Conservation (phyloP, 2,113 vertebrate genomes). For the Orycteropus afer region DNA sequence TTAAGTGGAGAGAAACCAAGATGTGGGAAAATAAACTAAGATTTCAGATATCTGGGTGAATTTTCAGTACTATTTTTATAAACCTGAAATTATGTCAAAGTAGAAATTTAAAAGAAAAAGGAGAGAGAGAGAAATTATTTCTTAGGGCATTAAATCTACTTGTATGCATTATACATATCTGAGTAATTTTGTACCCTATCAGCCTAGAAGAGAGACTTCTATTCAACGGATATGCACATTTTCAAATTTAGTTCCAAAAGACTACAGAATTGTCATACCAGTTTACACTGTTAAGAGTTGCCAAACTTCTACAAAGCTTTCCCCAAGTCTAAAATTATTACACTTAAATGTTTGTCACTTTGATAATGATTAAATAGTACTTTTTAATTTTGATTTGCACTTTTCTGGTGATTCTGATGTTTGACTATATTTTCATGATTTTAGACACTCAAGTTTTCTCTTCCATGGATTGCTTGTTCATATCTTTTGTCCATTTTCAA, state of each 20-base stretch:
- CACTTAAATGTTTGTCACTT: not conserved
- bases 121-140: not conserved
- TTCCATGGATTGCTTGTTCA: too few species aligned
- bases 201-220: not conserved
- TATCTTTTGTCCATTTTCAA: not conserved
- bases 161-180: not conserved
- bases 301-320: not conserved
- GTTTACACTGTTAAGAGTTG: not conserved
- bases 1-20: not conserved
- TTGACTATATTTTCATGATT: not conserved
- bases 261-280: not conserved
- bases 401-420: not conserved
- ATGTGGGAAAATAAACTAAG: not conserved
- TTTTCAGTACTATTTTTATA: not conserved
- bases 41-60: not conserved
- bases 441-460: not conserved
- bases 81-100: not conserved
- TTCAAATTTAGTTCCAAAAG: not conserved
- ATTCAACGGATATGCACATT: not conserved
- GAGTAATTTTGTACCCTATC: not conserved
- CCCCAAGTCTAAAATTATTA: not conserved
- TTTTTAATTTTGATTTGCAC: not conserved
- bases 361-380: not conserved
- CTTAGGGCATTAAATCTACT: not conserved
- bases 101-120: slow-evolving; percentile 10